These are phyloP conservation scores for Cremastinae sp. DNA, from an alignment of 2,888 invertebrate species.

Conservation along the genomic window DNA sequence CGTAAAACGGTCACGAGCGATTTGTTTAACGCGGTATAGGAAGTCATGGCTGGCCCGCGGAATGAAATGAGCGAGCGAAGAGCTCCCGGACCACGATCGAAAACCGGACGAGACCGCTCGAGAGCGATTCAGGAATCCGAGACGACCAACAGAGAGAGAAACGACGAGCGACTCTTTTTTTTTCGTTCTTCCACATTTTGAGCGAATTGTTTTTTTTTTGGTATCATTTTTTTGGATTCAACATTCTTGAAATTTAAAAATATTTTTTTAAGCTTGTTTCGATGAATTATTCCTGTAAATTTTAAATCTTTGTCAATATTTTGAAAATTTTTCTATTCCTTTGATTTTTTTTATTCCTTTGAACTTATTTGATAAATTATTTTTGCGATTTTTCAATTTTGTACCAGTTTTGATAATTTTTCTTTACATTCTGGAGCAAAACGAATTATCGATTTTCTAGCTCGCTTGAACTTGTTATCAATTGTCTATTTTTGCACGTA, in stretches of 20 bases:
- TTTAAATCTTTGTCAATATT: too few relatives aligned
- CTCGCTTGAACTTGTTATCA: too few relatives aligned
- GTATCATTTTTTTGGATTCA: background rate
- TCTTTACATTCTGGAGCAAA: too few relatives aligned
- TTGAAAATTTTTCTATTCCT: too few relatives aligned
- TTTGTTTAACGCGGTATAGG: conserved; percentile 10
- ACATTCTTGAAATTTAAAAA: background rate
- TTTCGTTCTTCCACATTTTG: conserved; percentile 25
- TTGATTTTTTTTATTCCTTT: too few relatives aligned
- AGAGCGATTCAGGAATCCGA: conserved; percentile 62
- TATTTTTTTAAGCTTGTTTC: background rate
- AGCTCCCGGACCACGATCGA: conserved; percentile 56
- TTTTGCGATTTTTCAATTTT: too few relatives aligned
- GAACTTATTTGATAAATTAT: too few relatives aligned
- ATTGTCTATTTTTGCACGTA: too few relatives aligned
- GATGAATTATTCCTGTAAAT: too few relatives aligned
- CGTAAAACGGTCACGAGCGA: conserved; percentile 7
- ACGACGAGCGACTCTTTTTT: conserved; percentile 33
- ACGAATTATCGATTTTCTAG: too few relatives aligned
- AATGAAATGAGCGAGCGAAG: conserved; percentile 19
- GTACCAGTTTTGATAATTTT: too few relatives aligned
- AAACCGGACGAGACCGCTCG: conserved; percentile 61
- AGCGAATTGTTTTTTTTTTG: conserved; percentile 29
- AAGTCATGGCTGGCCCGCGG: conserved; percentile 14
- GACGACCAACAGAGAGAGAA: conserved; percentile 36